phyloP scores from a whole-genome alignment of 2,888 invertebrate genomes.

The Synergus gifuensis region DNA sequence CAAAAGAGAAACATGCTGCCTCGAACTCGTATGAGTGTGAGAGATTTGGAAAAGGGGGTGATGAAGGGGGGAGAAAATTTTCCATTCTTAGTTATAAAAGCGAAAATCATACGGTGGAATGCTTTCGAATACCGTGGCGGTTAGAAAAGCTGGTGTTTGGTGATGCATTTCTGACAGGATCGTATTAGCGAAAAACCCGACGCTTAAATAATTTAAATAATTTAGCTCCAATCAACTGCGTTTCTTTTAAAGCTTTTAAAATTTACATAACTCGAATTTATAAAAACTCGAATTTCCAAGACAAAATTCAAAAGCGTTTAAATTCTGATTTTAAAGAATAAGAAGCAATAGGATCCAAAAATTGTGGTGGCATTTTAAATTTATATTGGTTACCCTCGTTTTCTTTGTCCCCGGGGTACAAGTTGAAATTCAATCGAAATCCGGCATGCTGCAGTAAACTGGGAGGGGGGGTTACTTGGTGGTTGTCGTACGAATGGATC shows the following conservation, averaged over 20 bases:
- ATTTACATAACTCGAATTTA: neutral
- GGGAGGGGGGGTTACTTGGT: conserved; percentile 38
- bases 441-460: conserved; percentile 42
- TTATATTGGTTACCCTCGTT: conserved; percentile 53
- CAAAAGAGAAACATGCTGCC: conserved; percentile 34
- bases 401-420: conserved; percentile 49
- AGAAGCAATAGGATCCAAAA: conserved; percentile 26
- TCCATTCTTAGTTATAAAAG: neutral
- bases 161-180: neutral
- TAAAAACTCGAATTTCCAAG: too few species aligned
- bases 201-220: neutral
- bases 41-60: neutral
- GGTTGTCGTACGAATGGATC: conserved; percentile 49
- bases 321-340: neutral
- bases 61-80: neutral
- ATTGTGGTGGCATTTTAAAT: conserved; percentile 49
- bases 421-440: conserved; percentile 56
- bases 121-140: neutral
- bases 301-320: neutral
- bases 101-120: neutral
- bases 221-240: neutral
- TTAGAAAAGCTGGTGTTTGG: neutral
- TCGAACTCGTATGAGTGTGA: neutral
- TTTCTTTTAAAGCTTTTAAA: neutral
- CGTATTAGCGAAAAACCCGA: neutral